Percentiles rank a stretch among this genome's conserved stretches.
Evolutionary conservation across 2,797 vertebrate genomes (phyloP).

Genomic region (Sebastes variabilis): DNA sequence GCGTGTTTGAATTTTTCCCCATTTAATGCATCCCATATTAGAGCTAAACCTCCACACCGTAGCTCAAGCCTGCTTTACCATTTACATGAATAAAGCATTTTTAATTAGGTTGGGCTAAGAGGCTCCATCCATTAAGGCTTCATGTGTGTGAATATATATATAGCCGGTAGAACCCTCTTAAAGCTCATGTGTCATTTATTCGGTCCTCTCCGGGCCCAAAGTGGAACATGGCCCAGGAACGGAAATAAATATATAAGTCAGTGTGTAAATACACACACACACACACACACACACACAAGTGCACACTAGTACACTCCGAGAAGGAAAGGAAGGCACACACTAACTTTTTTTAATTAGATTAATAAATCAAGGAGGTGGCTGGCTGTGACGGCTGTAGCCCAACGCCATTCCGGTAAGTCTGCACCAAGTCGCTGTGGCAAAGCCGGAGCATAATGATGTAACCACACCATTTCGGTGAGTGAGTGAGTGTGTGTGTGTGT

Average conservation of each 20-base stretch:
- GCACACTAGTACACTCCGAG: conserved; percentile 5
- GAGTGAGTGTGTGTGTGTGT: not conserved
- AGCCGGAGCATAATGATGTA: conserved; percentile 33
- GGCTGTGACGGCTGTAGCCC: conserved; percentile 39
- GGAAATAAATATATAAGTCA: conserved; percentile 19
- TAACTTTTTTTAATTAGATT: conserved; percentile 75
- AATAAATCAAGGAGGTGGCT: conserved; percentile 71
- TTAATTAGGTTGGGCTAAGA: conserved; percentile 63
- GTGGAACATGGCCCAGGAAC: conserved; percentile 44
- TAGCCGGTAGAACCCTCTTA: conserved; percentile 36
- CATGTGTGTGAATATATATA: not conserved
- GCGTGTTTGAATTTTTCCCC: not conserved
- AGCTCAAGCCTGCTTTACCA: not conserved
- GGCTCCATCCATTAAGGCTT: conserved; percentile 61
- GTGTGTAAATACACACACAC: conserved; percentile 23
- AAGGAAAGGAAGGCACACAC: conserved; percentile 29
- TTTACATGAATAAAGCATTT: conserved; percentile 55
- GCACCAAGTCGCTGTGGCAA: conserved; percentile 27
- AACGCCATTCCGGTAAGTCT: conserved; percentile 32
- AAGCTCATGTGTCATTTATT: conserved; percentile 68
- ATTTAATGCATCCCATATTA: not conserved
- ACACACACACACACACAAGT: conserved; percentile 7
- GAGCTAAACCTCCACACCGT: not conserved
- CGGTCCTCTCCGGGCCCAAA: conserved; percentile 42
- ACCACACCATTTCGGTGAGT: conserved; percentile 7